Percentiles rank a stretch among this genome's conserved stretches.
phyloP scores from a whole-genome alignment of 2,888 invertebrate species.

The Iphiclides podalirius region DNA sequence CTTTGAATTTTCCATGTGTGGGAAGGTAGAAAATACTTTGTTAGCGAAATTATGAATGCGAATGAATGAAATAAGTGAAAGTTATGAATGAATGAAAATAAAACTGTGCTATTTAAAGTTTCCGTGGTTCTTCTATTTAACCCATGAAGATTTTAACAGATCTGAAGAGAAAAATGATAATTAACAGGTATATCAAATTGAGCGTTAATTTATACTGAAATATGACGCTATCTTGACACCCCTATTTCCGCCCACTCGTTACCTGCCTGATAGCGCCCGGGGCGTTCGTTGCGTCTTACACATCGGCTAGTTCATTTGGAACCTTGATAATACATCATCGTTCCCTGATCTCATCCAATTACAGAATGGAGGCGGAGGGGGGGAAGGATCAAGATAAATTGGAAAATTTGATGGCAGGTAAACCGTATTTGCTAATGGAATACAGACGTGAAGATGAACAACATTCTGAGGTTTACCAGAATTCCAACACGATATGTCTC shows the following conservation, averaged over 20 bases:
- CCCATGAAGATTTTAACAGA: too few relatives aligned
- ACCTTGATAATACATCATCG: slow-evolving; percentile 58
- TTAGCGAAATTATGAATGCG: too few relatives aligned
- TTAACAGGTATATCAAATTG: too few relatives aligned
- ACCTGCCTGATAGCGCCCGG: slow-evolving; percentile 67
- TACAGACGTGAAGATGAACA: slow-evolving; percentile 70
- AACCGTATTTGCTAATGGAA: slow-evolving; percentile 75
- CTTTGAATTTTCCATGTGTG: too few relatives aligned
- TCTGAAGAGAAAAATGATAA: too few relatives aligned
- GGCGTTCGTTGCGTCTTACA: slow-evolving; percentile 72
- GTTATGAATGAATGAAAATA: too few relatives aligned
- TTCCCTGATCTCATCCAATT: slow-evolving; percentile 48
- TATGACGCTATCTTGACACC: slow-evolving; percentile 36
- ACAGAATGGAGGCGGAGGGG: slow-evolving; percentile 36
- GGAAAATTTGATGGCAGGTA: slow-evolving; percentile 51
- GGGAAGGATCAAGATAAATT: slow-evolving; percentile 41
- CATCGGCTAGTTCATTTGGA: slow-evolving; percentile 53
- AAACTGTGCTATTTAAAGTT: too few relatives aligned
- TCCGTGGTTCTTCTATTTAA: too few relatives aligned
- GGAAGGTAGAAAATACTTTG: too few relatives aligned
- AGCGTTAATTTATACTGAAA: slow-evolving; percentile 16
- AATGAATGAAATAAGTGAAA: too few relatives aligned
- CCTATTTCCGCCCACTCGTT: slow-evolving; percentile 49
- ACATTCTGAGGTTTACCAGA: slow-evolving; percentile 59
- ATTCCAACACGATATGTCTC: slow-evolving; percentile 42